A percentile compares a stretch with the other conserved stretches of the same genome.
These are phyloP conservation scores for Oedothorax gibbosus DNA, from an alignment of 1,140 invertebrate species.

Conservation along the genomic window DNA sequence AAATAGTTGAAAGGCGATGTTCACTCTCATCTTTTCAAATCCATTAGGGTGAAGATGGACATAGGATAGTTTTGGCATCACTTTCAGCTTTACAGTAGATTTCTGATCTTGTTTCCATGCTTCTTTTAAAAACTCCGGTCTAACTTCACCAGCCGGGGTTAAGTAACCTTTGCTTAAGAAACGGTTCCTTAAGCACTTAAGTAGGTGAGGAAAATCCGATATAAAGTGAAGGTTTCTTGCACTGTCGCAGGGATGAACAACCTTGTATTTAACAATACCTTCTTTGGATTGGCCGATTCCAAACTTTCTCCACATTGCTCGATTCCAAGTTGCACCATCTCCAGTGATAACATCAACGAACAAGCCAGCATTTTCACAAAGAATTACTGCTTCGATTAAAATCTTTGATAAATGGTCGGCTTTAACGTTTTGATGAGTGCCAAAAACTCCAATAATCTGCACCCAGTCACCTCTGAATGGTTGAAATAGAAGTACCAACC, in stretches of 20 bases:
- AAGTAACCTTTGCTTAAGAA: too few relatives aligned
- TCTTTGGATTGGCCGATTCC: background rate
- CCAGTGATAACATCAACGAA: conserved; percentile 17
- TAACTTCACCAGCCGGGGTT: too few relatives aligned
- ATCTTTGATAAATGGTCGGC: background rate
- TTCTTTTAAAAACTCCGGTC: too few relatives aligned
- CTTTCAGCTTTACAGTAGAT: too few relatives aligned
- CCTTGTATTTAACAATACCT: conserved; percentile 3
- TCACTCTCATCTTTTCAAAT: too few relatives aligned
- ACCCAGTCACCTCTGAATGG: conserved; percentile 8
- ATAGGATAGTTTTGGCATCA: too few relatives aligned
- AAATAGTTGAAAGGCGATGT: too few relatives aligned
- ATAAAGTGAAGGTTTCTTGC: conserved; percentile 4
- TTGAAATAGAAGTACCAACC: background rate
- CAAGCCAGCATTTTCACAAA: background rate
- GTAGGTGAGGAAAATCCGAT: conserved; percentile 12
- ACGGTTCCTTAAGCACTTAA: background rate
- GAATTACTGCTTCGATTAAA: background rate
- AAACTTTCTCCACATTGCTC: conserved; percentile 16
- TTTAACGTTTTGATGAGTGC: background rate
- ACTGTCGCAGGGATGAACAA: conserved; percentile 18
- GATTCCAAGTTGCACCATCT: conserved; percentile 28
- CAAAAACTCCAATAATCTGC: conserved; percentile 13
- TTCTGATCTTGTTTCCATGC: too few relatives aligned
- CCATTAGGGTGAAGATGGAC: too few relatives aligned